A percentile compares a stretch with the other conserved stretches of the same genome.
Evolutionary conservation across 2,113 vertebrate genomes (phyloP).

Genomic region (Equus quagga): DNA sequence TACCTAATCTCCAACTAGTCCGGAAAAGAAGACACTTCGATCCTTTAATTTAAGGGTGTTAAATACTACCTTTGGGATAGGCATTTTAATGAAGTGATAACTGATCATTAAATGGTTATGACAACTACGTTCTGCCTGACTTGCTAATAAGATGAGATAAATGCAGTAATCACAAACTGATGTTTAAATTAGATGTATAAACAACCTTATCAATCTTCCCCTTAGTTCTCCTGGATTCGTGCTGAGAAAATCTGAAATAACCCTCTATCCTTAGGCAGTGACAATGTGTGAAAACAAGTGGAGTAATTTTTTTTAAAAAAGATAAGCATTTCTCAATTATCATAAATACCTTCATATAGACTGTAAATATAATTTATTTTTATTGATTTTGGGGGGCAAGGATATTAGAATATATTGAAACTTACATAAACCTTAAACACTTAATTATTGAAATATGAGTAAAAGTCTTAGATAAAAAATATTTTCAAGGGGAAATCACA

Average conservation of each 20-base stretch:
- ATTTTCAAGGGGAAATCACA: not conserved
- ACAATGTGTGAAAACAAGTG: conserved; percentile 8
- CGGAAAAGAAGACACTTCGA: conserved; percentile 47
- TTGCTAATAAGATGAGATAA: conserved; percentile 58
- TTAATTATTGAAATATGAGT: conserved; percentile 9
- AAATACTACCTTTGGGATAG: conserved; percentile 1
- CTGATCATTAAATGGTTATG: conserved; percentile 62
- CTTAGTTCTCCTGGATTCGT: not conserved
- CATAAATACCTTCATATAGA: not conserved
- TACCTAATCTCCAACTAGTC: conserved; percentile 22
- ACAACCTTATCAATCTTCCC: conserved; percentile 33
- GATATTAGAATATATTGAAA: not conserved
- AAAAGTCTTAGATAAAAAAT: not conserved
- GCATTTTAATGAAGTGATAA: conserved; percentile 65
- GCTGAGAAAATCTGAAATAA: conserved; percentile 50
- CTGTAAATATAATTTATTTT: not conserved
- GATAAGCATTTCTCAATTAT: not conserved
- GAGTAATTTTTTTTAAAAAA: not conserved
- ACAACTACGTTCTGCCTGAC: conserved; percentile 41
- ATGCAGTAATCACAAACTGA: conserved; percentile 15
- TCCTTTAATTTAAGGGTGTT: conserved; percentile 52
- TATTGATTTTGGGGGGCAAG: not conserved
- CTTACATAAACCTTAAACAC: not conserved
- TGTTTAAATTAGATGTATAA: conserved; percentile 55
- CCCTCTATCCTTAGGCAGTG: not conserved